Evolutionary conservation across 2,888 invertebrate genomes (phyloP).

Genomic region (Diplazon laetatorius): DNA sequence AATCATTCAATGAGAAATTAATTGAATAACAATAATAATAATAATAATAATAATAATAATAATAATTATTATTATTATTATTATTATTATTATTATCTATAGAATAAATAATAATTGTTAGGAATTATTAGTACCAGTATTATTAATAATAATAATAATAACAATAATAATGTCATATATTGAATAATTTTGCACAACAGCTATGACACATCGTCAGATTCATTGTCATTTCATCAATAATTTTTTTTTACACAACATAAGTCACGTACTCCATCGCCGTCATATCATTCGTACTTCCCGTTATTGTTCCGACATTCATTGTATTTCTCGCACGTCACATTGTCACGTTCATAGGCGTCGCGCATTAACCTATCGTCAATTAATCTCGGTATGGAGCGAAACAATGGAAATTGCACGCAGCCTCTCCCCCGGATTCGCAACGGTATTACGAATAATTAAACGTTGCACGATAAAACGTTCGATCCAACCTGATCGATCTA

Average conservation of each 20-base stretch:
- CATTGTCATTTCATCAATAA: conserved; percentile 24
- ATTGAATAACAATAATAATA: neutral
- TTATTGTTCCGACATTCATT: conserved; percentile 31
- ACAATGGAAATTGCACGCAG: neutral
- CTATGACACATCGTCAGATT: neutral
- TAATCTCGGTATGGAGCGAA: conserved; percentile 1
- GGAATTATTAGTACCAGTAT: neutral
- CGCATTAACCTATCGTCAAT: conserved; percentile 41
- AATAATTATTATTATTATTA: neutral
- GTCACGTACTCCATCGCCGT: conserved; percentile 36
- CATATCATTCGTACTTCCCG: conserved; percentile 33
- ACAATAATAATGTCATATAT: conserved; percentile 2
- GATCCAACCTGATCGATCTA: neutral
- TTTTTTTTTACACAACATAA: conserved; percentile 22
- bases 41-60: neutral
- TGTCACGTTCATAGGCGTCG: conserved; percentile 30
- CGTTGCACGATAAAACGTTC: neutral
- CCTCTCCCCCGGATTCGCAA: too few species aligned
- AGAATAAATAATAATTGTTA: neutral
- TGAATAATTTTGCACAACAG: neutral
- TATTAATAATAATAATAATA: neutral
- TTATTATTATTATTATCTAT: neutral
- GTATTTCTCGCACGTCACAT: conserved; percentile 30
- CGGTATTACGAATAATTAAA: conserved; percentile 2
- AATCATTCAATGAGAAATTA: too few species aligned